These are phyloP conservation scores for Phoebastria nigripes DNA, from an alignment of 2,797 vertebrate species.

Conservation along the genomic window DNA sequence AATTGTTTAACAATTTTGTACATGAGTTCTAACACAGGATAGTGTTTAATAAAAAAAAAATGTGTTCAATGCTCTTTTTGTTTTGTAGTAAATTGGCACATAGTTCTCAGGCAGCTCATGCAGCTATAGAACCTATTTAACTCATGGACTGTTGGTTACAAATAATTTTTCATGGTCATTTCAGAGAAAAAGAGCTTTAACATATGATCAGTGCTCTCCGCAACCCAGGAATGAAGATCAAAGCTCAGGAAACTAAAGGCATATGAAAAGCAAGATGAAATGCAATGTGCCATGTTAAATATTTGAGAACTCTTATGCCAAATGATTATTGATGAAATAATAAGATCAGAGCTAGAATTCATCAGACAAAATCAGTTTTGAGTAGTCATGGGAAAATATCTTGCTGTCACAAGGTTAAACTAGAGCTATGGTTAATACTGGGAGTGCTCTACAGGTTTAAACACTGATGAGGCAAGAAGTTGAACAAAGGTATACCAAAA, in stretches of 20 bases:
- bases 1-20: neutral
- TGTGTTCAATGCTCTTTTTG: neutral
- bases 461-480: fast-evolving
- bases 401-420: neutral
- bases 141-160: neutral
- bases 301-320: neutral
- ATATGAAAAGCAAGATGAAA: neutral
- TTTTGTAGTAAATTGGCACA: neutral
- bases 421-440: neutral
- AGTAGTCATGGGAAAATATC: neutral
- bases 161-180: neutral
- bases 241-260: neutral
- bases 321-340: neutral
- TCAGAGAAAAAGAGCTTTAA: neutral
- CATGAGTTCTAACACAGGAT: neutral
- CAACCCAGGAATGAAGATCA: neutral
- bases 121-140: neutral
- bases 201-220: neutral
- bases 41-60: neutral
- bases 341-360: neutral
- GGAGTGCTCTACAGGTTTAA: neutral
- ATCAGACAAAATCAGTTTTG: neutral
- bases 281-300: neutral
- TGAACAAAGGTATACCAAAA: neutral
- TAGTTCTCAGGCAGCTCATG: neutral